Evolutionary conservation across 2,888 invertebrate species (phyloP).

Genomic region (Xylophagus ater): DNA sequence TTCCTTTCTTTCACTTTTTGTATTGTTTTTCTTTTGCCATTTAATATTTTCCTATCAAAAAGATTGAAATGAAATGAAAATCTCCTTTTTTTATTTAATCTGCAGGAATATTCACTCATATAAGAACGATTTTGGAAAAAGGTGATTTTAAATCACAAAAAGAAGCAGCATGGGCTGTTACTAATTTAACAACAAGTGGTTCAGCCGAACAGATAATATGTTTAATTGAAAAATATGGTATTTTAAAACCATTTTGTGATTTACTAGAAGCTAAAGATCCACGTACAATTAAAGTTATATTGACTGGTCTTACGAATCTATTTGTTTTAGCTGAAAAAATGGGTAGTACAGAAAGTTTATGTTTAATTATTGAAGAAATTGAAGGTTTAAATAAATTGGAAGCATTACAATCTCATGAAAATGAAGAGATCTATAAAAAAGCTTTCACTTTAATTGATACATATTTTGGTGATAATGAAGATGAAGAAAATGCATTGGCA

Average conservation of each 20-base stretch:
- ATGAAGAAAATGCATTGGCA: constrained; percentile 27
- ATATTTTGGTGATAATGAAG: constrained; percentile 43
- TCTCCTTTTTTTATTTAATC: constrained; percentile 7
- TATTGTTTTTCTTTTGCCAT: too few species aligned
- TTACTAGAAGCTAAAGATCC: constrained; percentile 66
- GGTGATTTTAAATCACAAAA: constrained; percentile 72
- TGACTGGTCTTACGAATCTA: constrained; percentile 67
- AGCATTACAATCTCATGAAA: constrained; percentile 76
- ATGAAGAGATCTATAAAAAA: constrained; percentile 73
- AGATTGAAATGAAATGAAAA: too few species aligned
- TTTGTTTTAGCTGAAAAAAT: constrained; percentile 64
- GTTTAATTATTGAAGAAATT: constrained; percentile 75
- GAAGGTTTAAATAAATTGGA: constrained; percentile 88
- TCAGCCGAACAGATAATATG: constrained; percentile 58
- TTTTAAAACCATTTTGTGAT: too few species aligned
- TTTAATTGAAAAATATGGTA: constrained; percentile 58
- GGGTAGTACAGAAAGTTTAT: too few species aligned
- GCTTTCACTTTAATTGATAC: too few species aligned
- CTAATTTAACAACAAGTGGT: constrained; percentile 84
- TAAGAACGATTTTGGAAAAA: constrained; percentile 31
- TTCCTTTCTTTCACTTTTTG: too few species aligned
- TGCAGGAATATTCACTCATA: constrained; percentile 27
- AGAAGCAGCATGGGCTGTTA: too few species aligned
- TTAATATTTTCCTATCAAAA: too few species aligned
- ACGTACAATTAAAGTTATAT: constrained; percentile 62